Evolutionary conservation across 2,797 vertebrate genomes (phyloP), one percentile per base, ranked within the genome.

Genomic region (Danio choprae): DNA sequence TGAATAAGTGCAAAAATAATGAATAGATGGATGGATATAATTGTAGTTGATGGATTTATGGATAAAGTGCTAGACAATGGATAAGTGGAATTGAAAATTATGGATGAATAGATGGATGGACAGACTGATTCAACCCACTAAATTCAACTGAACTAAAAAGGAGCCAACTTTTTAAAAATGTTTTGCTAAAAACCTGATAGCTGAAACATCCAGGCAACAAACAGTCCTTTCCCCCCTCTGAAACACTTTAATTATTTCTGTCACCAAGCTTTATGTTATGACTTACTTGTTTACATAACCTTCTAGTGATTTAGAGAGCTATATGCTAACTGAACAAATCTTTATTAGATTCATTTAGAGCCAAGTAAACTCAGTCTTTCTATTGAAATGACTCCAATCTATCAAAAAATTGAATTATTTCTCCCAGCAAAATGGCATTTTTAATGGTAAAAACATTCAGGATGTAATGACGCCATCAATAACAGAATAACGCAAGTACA

Each of bases 391-490:
- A 77, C 78, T 76, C 56, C 56, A 76, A 83, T 87, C 69, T 79
- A 84, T 86, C 80, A 86, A 80, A 80, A 56, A 63, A 81, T 85
- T 82, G 80, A 84, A 85, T 85, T 83, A 82, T 81, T 51, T 77
- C 75, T 50, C 18, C 58, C 11, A 58, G 65, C 46, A 51, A 85
- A 79, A 80, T 81, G 72, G 51, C 69, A 77, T 84, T 77, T 78
- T 77, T 80, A 84, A 85, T 87, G 79, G 81, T 81, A 80, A 81
- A 83, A 83, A 73, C 83, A 84, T 86, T 86, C 75, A 43, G 59
- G 78, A 55, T 53, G 40, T 81, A 84, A 80, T 83, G 69, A 73
- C 7, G 60, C 56, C 68, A 87, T 87, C 76, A 81, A 84, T 87
- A 85, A 84, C 62, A 1, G 75, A 53, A 78, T 60, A 71, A 80